These are phyloP conservation scores for Thamnophis elegans DNA, from an alignment of 2,797 vertebrate species.

Conservation along the genomic window DNA sequence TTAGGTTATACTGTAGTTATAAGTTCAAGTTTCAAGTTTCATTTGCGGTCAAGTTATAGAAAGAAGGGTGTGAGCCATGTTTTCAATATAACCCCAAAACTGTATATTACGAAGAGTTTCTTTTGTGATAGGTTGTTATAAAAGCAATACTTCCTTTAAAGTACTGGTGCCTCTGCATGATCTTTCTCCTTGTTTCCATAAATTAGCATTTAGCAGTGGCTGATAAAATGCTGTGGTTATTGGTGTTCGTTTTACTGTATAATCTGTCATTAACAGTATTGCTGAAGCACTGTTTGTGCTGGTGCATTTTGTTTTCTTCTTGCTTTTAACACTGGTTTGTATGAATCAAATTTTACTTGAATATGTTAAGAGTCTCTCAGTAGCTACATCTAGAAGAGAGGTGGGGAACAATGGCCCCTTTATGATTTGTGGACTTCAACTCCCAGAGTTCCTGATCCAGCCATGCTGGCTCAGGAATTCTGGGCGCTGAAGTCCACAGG, in stretches of 20 bases:
- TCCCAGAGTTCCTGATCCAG: background rate
- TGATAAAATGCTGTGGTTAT: background rate
- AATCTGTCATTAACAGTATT: slow-evolving; percentile 13
- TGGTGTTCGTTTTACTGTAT: slow-evolving; percentile 5
- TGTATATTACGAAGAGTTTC: slow-evolving; percentile 25
- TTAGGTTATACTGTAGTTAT: background rate
- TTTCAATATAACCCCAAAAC: slow-evolving; percentile 25
- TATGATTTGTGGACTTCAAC: background rate
- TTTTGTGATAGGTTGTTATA: slow-evolving; percentile 9
- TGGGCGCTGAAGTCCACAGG: background rate
- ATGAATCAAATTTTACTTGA: slow-evolving; percentile 9
- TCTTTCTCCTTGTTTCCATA: slow-evolving; percentile 26
- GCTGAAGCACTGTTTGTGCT: background rate
- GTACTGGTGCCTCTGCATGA: slow-evolving; percentile 7
- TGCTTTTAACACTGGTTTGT: slow-evolving; percentile 13
- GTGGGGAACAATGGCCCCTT: background rate
- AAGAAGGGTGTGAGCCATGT: background rate
- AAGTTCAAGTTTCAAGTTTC: background rate
- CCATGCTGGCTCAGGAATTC: background rate
- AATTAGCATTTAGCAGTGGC: background rate
- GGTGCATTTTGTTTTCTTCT: slow-evolving; percentile 20
- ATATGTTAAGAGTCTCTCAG: background rate
- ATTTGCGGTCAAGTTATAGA: background rate
- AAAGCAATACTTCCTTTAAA: slow-evolving; percentile 25
- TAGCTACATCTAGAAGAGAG: background rate